Evolutionary conservation across 2,113 vertebrate genomes (phyloP).

Genomic region (Gambusia affinis): DNA sequence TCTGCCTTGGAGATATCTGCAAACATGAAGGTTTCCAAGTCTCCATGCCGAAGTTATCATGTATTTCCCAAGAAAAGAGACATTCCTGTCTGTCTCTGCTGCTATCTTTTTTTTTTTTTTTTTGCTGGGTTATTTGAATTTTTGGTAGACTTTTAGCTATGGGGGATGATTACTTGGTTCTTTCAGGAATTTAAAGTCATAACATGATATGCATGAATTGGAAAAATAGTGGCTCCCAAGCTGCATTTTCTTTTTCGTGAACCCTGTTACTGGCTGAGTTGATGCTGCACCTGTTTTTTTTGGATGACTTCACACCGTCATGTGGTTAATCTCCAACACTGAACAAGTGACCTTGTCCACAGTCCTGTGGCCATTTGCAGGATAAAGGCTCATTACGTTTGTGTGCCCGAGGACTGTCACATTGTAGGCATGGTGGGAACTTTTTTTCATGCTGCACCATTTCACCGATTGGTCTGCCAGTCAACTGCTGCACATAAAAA

Average conservation of each 20-base stretch:
- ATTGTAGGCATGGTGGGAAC: conserved; percentile 7
- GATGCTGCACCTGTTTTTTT: not conserved
- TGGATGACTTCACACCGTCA: conserved; percentile 1
- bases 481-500: not conserved
- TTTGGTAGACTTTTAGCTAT: conserved; percentile 16
- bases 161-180: conserved; percentile 29
- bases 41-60: conserved; percentile 51
- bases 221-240: not conserved
- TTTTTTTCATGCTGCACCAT: not conserved
- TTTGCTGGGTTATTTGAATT: conserved; percentile 30
- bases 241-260: not conserved
- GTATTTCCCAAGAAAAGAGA: conserved; percentile 35
- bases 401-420: not conserved
- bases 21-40: conserved; percentile 7
- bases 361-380: conserved; percentile 1
- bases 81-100: conserved; percentile 52
- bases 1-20: conserved; percentile 33
- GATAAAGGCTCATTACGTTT: conserved; percentile 15
- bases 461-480: not conserved
- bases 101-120: conserved; percentile 22
- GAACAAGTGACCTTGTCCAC: conserved; percentile 13
- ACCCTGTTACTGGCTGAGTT: not conserved
- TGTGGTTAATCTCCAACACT: conserved; percentile 23
- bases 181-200: not conserved
- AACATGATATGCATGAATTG: not conserved